phyloP scores from a whole-genome alignment of 2,888 invertebrate genomes.

The Heliconius sara region DNA sequence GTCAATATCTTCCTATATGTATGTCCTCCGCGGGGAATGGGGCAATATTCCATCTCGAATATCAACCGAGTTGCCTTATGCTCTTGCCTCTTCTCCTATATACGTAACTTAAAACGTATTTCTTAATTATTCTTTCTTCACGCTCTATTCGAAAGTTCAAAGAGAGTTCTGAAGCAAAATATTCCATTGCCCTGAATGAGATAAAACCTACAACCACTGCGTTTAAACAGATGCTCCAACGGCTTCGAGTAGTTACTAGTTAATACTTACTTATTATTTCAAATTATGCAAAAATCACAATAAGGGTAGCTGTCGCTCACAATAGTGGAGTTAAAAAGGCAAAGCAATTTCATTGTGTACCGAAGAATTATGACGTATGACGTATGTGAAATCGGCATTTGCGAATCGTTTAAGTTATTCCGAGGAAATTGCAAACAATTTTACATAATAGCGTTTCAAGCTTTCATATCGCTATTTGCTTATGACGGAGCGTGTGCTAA shows the following conservation, averaged over 20 bases:
- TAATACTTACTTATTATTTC: slow-evolving; percentile 9
- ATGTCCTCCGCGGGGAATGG: no score
- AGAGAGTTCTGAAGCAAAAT: no score
- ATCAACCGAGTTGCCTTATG: no score
- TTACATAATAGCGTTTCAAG: slow-evolving; percentile 75
- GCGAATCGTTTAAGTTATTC: slow-evolving; percentile 80
- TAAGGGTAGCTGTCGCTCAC: slow-evolving; percentile 42
- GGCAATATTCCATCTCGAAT: no score
- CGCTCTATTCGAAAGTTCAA: no score
- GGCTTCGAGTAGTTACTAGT: no score
- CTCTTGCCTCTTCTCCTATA: no score
- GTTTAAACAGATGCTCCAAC: not conserved
- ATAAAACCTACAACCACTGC: no score
- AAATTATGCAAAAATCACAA: slow-evolving; percentile 21
- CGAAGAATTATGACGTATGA: slow-evolving; percentile 83
- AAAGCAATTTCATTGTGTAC: slow-evolving; percentile 81
- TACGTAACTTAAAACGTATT: no score
- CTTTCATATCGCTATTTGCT: slow-evolving; percentile 56
- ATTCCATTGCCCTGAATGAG: no score
- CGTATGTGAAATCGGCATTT: slow-evolving; percentile 81
- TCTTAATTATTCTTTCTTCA: no score
- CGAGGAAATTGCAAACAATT: slow-evolving; percentile 81
- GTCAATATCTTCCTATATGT: no score
- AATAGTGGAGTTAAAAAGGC: slow-evolving; percentile 71
- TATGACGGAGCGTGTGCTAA: slow-evolving; percentile 55